These are phyloP conservation scores for Riparia riparia DNA, from an alignment of 2,113 vertebrate species.

Conservation along the genomic window DNA sequence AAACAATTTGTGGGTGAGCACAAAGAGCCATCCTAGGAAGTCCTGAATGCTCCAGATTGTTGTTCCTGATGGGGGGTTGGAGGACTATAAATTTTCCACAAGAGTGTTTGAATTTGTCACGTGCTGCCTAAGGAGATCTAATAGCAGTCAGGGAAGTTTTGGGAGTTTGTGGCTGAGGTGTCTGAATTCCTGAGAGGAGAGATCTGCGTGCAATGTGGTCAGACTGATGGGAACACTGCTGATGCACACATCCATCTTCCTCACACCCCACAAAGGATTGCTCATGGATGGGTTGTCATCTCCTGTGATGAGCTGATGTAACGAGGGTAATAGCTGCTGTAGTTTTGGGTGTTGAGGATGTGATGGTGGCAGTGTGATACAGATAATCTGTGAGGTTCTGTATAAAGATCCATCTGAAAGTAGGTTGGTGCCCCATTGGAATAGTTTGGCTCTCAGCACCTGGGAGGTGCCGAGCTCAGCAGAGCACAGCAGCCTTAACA, in stretches of 20 bases:
- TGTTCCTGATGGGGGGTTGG: background rate
- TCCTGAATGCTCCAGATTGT: background rate
- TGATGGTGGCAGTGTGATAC: background rate
- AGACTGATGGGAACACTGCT: background rate
- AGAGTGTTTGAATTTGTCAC: background rate
- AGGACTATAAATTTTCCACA: background rate
- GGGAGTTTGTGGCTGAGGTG: background rate
- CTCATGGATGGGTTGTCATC: background rate
- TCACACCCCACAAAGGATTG: background rate
- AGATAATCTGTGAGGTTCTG: background rate
- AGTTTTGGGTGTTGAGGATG: background rate
- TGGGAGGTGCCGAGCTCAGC: background rate
- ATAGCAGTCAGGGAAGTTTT: background rate
- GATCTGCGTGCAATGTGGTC: fast-evolving
- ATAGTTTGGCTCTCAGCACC: background rate
- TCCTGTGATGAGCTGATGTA: background rate
- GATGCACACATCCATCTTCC: background rate
- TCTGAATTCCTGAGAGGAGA: background rate
- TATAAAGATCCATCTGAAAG: background rate
- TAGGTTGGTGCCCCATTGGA: background rate
- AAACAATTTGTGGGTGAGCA: background rate
- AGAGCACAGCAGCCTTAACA: background rate
- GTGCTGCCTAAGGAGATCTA: background rate
- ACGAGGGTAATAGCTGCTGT: background rate
- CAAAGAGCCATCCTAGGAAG: background rate